A percentile compares a stretch with the other conserved stretches of the same genome.
phyloP scores from a whole-genome alignment of 1,140 invertebrate species.

The Drosophila asahinai region DNA sequence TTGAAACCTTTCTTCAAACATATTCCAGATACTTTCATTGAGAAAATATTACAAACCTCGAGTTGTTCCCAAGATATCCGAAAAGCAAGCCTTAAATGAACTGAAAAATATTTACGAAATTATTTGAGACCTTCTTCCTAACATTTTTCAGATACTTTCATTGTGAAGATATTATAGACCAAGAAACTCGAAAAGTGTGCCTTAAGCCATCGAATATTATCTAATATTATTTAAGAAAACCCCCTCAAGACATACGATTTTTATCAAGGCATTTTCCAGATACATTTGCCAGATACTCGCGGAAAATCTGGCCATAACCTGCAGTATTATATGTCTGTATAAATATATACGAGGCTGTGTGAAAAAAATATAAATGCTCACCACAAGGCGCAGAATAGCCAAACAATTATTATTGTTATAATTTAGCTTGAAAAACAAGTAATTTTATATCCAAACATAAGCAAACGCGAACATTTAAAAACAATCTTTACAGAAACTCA shows the following conservation, averaged over 20 bases:
- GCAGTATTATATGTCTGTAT: not conserved
- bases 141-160: not conserved
- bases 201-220: not conserved
- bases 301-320: constrained; percentile 3
- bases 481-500: constrained; percentile 65
- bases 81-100: too few relatives aligned
- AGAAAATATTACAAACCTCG: too few relatives aligned
- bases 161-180: not conserved
- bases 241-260: not conserved
- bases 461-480: constrained; percentile 16
- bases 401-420: constrained; percentile 52
- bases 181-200: not conserved
- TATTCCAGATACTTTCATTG: too few relatives aligned
- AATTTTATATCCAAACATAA: constrained; percentile 59
- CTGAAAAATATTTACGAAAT: too few relatives aligned
- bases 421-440: constrained; percentile 65
- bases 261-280: not conserved
- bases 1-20: too few relatives aligned
- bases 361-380: not conserved
- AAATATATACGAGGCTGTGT: too few relatives aligned
- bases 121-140: too few relatives aligned
- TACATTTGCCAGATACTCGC: constrained; percentile 10
- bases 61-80: too few relatives aligned
- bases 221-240: too few relatives aligned
- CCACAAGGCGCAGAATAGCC: constrained; percentile 8